A percentile compares a stretch with the other conserved stretches of the same genome.
These are phyloP conservation scores for Etheostoma nigrum DNA, from an alignment of 2,797 vertebrate species.

Conservation along the genomic window DNA sequence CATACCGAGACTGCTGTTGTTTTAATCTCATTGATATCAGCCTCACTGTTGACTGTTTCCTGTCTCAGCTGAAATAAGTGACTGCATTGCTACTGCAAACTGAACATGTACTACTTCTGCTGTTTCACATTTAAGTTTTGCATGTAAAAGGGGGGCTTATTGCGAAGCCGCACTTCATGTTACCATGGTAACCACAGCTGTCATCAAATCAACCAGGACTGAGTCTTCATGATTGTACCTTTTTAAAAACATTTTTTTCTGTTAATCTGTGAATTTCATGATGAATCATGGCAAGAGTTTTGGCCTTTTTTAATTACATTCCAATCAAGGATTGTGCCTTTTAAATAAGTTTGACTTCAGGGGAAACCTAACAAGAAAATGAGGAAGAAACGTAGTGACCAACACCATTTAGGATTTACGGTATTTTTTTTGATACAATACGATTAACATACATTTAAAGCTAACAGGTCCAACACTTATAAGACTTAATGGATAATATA, in stretches of 20 bases:
- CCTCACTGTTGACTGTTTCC: not conserved
- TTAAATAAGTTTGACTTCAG: not conserved
- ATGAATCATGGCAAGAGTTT: not conserved
- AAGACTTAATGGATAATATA: not conserved
- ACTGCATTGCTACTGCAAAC: not conserved
- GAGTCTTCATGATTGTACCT: not conserved
- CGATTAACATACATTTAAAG: not conserved
- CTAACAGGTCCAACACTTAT: not conserved
- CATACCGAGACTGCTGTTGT: too few species aligned
- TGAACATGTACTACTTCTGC: not conserved
- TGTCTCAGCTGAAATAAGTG: not conserved
- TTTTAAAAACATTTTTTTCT: not conserved
- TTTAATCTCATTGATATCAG: too few species aligned
- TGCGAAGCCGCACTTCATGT: not conserved
- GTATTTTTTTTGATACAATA: not conserved
- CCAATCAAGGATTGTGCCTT: not conserved
- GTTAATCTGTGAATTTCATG: not conserved
- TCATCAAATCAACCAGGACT: not conserved
- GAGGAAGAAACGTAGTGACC: not conserved
- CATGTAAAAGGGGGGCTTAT: too few species aligned
- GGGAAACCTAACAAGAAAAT: not conserved
- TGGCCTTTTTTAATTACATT: not conserved
- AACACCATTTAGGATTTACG: not conserved
- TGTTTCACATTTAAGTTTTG: not conserved
- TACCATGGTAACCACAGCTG: slow-evolving; percentile 4